phyloP scores from a whole-genome alignment of 1,140 invertebrate species.

The Rhopalosiphum maidis region DNA sequence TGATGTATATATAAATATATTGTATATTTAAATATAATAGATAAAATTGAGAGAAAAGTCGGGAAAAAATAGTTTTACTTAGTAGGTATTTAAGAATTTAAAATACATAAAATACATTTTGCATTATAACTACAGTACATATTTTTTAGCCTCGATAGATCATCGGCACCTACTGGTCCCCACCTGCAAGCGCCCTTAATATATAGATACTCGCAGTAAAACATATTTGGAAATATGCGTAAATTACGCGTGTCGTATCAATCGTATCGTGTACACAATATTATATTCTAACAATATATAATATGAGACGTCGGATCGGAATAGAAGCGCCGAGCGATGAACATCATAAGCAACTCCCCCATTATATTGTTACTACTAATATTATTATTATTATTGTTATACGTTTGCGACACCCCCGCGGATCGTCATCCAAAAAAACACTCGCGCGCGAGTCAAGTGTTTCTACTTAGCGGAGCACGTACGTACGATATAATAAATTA shows the following conservation, averaged over 20 bases:
- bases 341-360: background rate
- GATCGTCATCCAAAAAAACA: background rate
- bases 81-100: no score
- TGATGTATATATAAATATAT: no score
- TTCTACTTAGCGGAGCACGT: background rate
- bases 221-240: no score
- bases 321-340: background rate
- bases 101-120: no score
- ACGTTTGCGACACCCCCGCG: background rate
- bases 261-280: background rate
- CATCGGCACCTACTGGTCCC: no score
- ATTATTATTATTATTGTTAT: background rate
- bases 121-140: no score
- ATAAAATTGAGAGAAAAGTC: no score
- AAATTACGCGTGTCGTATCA: background rate
- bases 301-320: background rate
- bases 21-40: no score
- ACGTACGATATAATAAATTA: background rate
- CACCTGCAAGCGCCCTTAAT: no score
- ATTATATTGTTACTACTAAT: background rate
- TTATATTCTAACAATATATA: background rate
- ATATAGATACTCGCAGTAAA: no score
- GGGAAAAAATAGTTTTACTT: no score
- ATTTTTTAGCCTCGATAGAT: no score
- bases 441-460: constrained; percentile 24